These are phyloP conservation scores for Chunga burmeisteri DNA, from an alignment of 2,113 vertebrate species.

Conservation along the genomic window DNA sequence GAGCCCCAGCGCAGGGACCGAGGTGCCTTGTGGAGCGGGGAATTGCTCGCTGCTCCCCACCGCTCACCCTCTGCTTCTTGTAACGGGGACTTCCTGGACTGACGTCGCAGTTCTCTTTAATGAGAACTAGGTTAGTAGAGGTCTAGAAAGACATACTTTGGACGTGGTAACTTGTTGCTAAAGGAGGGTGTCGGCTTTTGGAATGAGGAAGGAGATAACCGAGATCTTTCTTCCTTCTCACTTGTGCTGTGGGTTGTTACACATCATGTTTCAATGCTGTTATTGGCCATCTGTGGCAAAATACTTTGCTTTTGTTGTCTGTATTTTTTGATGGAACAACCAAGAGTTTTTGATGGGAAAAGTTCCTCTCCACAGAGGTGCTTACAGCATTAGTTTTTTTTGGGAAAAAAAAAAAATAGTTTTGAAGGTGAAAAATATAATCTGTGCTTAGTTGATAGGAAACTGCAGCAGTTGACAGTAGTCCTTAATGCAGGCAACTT, in stretches of 20 bases:
- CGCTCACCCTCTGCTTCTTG: neutral
- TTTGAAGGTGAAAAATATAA: neutral
- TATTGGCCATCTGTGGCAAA: neutral
- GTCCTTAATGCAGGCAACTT: neutral
- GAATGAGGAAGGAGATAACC: neutral
- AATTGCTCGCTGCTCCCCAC: neutral
- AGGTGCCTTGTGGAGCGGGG: neutral
- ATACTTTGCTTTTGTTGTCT: neutral
- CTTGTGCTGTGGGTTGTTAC: neutral
- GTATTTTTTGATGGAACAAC: neutral
- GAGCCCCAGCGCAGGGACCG: neutral
- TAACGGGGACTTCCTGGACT: neutral
- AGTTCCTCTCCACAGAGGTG: neutral
- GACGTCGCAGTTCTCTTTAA: neutral
- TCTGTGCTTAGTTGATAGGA: neutral
- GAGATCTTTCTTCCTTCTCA: neutral
- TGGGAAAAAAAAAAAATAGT: neutral
- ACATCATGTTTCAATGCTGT: neutral
- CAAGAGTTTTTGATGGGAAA: neutral
- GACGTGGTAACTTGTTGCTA: neutral
- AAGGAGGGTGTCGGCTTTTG: neutral
- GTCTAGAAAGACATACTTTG: rapidly evolving
- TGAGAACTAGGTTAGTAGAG: rapidly evolving
- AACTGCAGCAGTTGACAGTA: neutral
- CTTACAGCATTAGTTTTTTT: neutral